Evolutionary conservation across 2,888 invertebrate genomes (phyloP).

Genomic region (Ennomos quercinarius): DNA sequence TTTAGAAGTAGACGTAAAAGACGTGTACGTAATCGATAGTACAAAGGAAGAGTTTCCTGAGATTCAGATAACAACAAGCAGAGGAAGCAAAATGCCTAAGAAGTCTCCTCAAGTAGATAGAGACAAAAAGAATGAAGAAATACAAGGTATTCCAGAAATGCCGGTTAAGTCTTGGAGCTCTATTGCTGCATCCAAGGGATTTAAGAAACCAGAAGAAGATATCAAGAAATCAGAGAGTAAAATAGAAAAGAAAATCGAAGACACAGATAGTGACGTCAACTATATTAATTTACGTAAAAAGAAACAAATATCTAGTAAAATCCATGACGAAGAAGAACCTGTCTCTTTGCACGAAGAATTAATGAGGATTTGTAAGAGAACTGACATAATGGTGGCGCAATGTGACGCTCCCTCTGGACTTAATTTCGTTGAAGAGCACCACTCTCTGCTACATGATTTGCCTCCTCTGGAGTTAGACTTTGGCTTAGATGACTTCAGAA

Average conservation of each 20-base stretch:
- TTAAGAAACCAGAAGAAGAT: constrained; percentile 51
- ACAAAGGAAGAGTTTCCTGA: constrained; percentile 78
- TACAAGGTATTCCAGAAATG: constrained; percentile 54
- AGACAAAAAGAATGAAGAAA: constrained; percentile 39
- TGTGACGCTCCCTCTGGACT: constrained; percentile 77
- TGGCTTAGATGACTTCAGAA: constrained; percentile 74
- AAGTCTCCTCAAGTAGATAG: constrained; percentile 65
- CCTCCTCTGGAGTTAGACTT: constrained; percentile 76
- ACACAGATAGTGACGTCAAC: constrained; percentile 37
- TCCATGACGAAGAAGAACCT: constrained; percentile 51
- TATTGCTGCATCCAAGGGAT: constrained; percentile 73
- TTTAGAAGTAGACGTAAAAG: constrained; percentile 62
- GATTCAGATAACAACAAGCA: constrained; percentile 69
- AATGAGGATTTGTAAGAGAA: constrained; percentile 74
- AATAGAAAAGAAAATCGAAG: constrained; percentile 34
- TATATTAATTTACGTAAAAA: constrained; percentile 20
- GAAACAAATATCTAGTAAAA: constrained; percentile 20
- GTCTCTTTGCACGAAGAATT: constrained; percentile 74
- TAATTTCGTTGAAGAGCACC: constrained; percentile 79
- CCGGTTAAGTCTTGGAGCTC: constrained; percentile 83
- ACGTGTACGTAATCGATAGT: constrained; percentile 77
- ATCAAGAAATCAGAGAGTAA: constrained; percentile 24
- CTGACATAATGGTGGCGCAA: constrained; percentile 79
- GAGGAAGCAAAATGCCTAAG: constrained; percentile 65
- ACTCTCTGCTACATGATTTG: constrained; percentile 66